Base-by-base conservation (phyloP, 2,113 vertebrate genomes). In the Grantiella picta region DNA sequence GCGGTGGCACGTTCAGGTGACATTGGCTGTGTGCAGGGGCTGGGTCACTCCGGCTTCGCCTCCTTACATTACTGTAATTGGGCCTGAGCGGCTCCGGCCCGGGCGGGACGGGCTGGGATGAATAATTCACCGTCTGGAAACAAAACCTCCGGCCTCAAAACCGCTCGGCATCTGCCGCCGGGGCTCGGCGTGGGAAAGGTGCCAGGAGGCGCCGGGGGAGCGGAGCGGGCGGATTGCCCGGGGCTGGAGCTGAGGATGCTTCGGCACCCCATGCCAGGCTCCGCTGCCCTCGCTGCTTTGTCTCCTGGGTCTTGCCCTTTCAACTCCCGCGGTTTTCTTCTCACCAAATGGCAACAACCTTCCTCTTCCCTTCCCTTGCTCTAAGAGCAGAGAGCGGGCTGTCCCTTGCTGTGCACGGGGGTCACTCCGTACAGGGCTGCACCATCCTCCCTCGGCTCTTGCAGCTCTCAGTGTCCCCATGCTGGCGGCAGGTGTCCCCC, bases 61-160 rank as follows among this genome's bases (percentile, higher is more conserved):
- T 88, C 76, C 61, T 73, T 69, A 90, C 92, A 81, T 96, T 94
- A 84, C 3, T 1, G 11, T 94, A 90, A 94, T 94, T 84, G 78
- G 15, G 31, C 84, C 80, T 63, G 65, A 45, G 88, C 57, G 25
- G 52, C 59, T 45, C 69, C 86, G 65, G 81, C 73, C 78, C 78
- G 33, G 27, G 53, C 33, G 44, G 88, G 28, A 21, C 2, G 22
- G 60, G 42, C 71, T 35, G 61, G 59, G 66, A 95, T 96, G 75
- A 95, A 96, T 96, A 95, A 96, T 96, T 96, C 89, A 96, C 75
- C 0, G 5, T 24, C 61, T 95, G 93, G 79, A 95, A 96, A 94
- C 53, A 54, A 71, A 95, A 94, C 82, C 94, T 66, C n/a, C 28
- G 4, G 54, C 90, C 90, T 82, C 60, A 68, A 81, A 84, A 82